Evolutionary conservation across 2,888 invertebrate genomes (phyloP), one percentile per base, ranked within the genome.

Genomic region (Perizoma flavofasciatum): DNA sequence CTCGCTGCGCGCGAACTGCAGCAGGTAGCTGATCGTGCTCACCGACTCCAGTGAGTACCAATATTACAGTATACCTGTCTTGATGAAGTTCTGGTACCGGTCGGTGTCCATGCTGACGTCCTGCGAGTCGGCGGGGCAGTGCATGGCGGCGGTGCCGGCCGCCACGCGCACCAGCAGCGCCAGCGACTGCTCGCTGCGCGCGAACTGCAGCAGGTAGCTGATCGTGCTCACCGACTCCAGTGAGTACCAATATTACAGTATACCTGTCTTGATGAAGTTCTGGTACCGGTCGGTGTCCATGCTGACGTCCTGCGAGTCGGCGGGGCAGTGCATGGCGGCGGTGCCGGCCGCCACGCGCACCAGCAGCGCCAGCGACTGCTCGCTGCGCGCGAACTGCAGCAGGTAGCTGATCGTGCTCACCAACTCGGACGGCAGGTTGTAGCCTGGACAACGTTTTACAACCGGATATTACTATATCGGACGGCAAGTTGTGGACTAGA

Each of bases 271-370:
- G 0, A 92, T 76, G 39, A 83, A 81, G 54, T 78, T 78, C 68
- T 90, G 86, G 58, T 87, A 89, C 62, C 87, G 74, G 5, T 92
- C 92, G 0, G 86, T 84, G 54, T 92, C 88, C 70, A 82, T 77
- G 40, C 70, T 78, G 0, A 88, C 66, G 49, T 92, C 91, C 0
- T 79, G 73, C 0, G 79, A 71, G 9, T 92, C 92, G 7, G 70
- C 79, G 0, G 92, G 89, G 0, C 82, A 80, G 64, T 92, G 89
- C 88, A 92, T 88, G 0, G 79, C 76, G n/a, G 89, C 83, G 4
- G 95, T 94, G n/a, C 94, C 94, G 0, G 93, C 92, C 52, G 95
- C 88, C 11, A 95, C 93, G 8, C 94, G 90, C 0, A 95, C 92
- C 10, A 95, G 73, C 0, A 95, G 86, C 0, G 94, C 94, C 37